Evolutionary conservation across 2,113 vertebrate species (phyloP).

Genomic region (Canis aureus): DNA sequence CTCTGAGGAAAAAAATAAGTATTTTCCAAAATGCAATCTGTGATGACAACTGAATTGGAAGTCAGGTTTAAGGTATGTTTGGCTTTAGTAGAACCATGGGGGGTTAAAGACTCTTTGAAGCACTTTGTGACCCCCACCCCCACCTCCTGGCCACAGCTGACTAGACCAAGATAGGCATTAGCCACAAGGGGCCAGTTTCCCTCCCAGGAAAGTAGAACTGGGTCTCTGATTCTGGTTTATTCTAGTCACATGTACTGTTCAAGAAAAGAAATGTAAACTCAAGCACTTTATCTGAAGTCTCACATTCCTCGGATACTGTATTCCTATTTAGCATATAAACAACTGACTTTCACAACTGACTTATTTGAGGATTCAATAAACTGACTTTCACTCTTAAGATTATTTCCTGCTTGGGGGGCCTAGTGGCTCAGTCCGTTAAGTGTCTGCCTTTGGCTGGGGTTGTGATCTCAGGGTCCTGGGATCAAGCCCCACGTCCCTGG

Average conservation of each 20-base stretch:
- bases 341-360: not conserved
- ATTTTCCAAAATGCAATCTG: not conserved
- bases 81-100: not conserved
- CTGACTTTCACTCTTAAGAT: not conserved
- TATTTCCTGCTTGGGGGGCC: not conserved
- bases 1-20: not conserved
- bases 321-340: not conserved
- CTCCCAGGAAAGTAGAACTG: not conserved
- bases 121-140: not conserved
- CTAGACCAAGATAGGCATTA: not conserved
- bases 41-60: not conserved
- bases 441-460: too few species aligned
- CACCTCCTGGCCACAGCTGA: not conserved
- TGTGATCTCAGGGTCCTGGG: too few species aligned
- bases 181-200: not conserved
- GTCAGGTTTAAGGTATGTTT: not conserved
- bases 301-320: not conserved
- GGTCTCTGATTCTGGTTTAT: not conserved
- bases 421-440: too few species aligned
- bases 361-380: not conserved
- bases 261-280: not conserved
- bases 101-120: not conserved
- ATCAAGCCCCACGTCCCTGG: too few species aligned
- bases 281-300: not conserved
- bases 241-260: not conserved